A percentile compares a stretch with the other conserved stretches of the same genome.
Evolutionary conservation across 1,140 invertebrate genomes (phyloP).

Genomic region (Magallana angulata): DNA sequence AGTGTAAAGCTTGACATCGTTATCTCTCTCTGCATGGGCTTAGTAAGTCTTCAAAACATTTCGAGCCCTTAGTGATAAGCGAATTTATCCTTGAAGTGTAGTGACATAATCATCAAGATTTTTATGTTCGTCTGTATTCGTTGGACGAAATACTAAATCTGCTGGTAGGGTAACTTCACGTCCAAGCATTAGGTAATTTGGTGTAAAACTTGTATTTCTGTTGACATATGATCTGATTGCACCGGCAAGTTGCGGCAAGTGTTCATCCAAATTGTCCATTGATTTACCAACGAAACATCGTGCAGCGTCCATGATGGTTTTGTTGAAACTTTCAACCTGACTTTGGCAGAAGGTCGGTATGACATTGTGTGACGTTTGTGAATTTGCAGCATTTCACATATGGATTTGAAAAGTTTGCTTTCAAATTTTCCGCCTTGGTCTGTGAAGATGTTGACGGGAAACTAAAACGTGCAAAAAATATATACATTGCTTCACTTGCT

Average conservation of each 20-base stretch:
- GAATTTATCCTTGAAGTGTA: neutral
- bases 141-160: slow-evolving; percentile 10
- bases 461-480: slow-evolving; percentile 51
- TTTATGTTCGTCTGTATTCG: neutral
- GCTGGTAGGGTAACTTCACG: slow-evolving; percentile 13
- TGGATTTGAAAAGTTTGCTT: slow-evolving; percentile 37
- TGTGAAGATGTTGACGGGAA: slow-evolving; percentile 42
- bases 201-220: slow-evolving; percentile 29
- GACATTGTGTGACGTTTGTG: slow-evolving; percentile 46
- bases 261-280: neutral
- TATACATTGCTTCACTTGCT: slow-evolving; percentile 23
- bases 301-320: slow-evolving; percentile 45
- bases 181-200: slow-evolving; percentile 18
- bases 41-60: neutral
- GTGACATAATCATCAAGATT: neutral
- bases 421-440: slow-evolving; percentile 53
- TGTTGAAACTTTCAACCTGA: slow-evolving; percentile 50
- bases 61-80: neutral
- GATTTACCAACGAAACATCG: slow-evolving; percentile 38
- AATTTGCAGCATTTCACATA: slow-evolving; percentile 49
- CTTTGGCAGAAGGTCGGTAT: slow-evolving; percentile 54
- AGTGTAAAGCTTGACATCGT: slow-evolving; percentile 43
- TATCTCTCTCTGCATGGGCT: slow-evolving; percentile 29
- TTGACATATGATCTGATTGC: neutral
- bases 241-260: neutral